Evolutionary conservation across 1,140 invertebrate genomes (phyloP), one percentile per base, ranked within the genome.

Genomic region (Drosophila subpulchrella): DNA sequence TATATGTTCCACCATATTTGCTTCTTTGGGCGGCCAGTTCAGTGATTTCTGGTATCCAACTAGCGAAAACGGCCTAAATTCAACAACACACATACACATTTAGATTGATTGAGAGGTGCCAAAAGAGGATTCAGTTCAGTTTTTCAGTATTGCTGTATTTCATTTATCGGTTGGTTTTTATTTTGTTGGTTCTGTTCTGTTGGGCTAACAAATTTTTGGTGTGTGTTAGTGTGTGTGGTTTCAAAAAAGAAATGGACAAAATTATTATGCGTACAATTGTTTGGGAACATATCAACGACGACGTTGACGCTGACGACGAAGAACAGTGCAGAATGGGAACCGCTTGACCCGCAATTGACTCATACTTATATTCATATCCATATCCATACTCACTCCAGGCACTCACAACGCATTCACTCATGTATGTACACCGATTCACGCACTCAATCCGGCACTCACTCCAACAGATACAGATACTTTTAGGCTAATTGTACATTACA

Each of bases 21-120:
- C 97, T 96, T 93, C 98, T 96, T 95, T 98, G 97, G 93, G 97
- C 98, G 94, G 98, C 96, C 94, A 99, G 97, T 95, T 98, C 98
- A 94, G 97, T 98, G 95, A 99, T 99, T 96, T 99, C 98, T 93
- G 98, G 98, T 94, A 99, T 98, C 97, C 97, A 98, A 95, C 97
- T 98, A 95, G 98, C 98, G 96, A 99, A 99, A 95, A 99, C 97
- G 95, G 97, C 97, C 97, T 98, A 97, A 81, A 91, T 82, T 90
- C 78, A 90, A 91, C 81, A 88, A 77, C 84, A 92, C 90, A 91
- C 90, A 91, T 81, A 91, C 85, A 92, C 74, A 88, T 80, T 90
- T 86, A 90, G 78, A 89, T 81, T 77, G 68, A 72, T 72, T 72
- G 68, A 71, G 44, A 71, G 36, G 68, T 72, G 68, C 68, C 68